Percentiles rank a stretch among this genome's conserved stretches.
Evolutionary conservation across 1,140 invertebrate species (phyloP).

Genomic region (Bombyx mori): DNA sequence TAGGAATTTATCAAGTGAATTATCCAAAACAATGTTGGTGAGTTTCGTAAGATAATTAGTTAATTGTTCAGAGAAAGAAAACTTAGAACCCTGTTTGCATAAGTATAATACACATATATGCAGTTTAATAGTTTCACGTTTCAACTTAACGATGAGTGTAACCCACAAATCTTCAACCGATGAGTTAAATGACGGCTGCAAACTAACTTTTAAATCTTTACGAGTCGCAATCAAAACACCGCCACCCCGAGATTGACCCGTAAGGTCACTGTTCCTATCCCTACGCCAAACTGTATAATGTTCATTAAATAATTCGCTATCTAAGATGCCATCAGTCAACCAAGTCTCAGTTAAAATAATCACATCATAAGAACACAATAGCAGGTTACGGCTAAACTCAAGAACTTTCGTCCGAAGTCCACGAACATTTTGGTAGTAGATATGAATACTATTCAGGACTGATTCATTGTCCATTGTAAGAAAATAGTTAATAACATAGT

Average conservation of each 20-base stretch:
- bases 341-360: conserved; percentile 20
- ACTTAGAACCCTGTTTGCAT: too few species aligned
- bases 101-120: too few species aligned
- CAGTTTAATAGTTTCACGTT: too few species aligned
- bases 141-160: too few species aligned
- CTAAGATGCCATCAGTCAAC: conserved; percentile 12
- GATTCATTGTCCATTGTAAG: too few species aligned
- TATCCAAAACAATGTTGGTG: too few species aligned
- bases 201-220: neutral
- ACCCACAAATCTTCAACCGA: too few species aligned
- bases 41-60: too few species aligned
- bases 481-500: too few species aligned
- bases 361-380: conserved; percentile 13
- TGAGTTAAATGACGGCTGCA: too few species aligned
- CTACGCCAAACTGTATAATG: conserved; percentile 21
- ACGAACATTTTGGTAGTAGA: neutral
- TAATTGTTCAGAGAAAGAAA: too few species aligned
- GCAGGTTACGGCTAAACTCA: conserved; percentile 14
- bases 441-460: conserved; percentile 9
- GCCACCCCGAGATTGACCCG: conserved; percentile 13
- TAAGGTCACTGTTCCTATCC: conserved; percentile 10
- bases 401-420: conserved; percentile 20
- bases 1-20: too few species aligned
- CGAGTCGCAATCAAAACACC: conserved; percentile 7
- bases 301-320: conserved; percentile 16